Conservation (phyloP, 1,140 invertebrate species). For the Drosophila repletoides region DNA sequence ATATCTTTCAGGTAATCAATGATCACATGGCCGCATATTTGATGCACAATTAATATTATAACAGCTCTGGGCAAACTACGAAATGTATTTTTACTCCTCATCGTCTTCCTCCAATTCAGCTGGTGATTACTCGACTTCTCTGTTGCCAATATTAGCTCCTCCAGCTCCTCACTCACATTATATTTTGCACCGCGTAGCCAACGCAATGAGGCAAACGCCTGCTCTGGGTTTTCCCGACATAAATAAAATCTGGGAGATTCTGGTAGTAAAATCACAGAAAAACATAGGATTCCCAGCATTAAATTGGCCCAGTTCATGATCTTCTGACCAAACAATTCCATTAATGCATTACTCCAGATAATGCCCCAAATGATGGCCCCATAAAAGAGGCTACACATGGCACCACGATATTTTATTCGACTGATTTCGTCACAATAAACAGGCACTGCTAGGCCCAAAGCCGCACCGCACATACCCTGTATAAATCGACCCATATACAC, state of each 20-base stretch:
- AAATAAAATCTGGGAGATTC: slow-evolving; percentile 85
- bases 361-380: slow-evolving; percentile 86
- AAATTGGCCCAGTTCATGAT: slow-evolving; percentile 84
- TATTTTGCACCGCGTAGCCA: slow-evolving; percentile 87
- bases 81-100: background rate
- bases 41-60: background rate
- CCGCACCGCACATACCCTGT: slow-evolving; percentile 86
- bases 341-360: slow-evolving; percentile 84
- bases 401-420: slow-evolving; percentile 86
- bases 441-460: slow-evolving; percentile 87
- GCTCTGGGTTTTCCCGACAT: slow-evolving; percentile 83
- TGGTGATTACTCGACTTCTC: too few species aligned
- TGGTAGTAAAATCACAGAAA: slow-evolving; percentile 86
- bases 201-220: slow-evolving; percentile 85
- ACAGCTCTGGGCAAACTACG: background rate
- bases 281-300: slow-evolving; percentile 84
- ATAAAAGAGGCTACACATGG: slow-evolving; percentile 87
- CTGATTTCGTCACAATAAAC: slow-evolving; percentile 89
- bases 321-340: slow-evolving; percentile 70
- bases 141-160: background rate
- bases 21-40: background rate
- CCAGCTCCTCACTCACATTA: slow-evolving; percentile 73
- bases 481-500: slow-evolving; percentile 87
- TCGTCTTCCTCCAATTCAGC: too few species aligned
- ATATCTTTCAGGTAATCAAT: background rate